Conservation (phyloP, 2,888 invertebrate genomes). For the Congeria kusceri region DNA sequence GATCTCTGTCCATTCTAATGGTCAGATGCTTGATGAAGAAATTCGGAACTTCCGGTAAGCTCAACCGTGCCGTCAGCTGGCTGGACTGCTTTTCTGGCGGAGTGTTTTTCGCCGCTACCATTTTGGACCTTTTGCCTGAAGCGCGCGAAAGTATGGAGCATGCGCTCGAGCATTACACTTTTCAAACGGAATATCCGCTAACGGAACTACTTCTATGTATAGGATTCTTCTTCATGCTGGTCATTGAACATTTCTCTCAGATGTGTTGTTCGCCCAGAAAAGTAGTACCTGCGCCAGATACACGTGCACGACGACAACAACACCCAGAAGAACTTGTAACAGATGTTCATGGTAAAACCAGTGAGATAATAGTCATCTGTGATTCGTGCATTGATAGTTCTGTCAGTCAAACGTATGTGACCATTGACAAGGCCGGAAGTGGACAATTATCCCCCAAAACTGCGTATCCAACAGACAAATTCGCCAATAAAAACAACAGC, state of each 20-base stretch:
- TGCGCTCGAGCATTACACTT: conserved; percentile 34
- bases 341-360: no score
- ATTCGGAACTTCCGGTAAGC: conserved; percentile 23
- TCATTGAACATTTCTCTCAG: conserved; percentile 46
- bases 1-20: conserved; percentile 48
- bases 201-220: conserved; percentile 52
- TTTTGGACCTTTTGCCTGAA: conserved; percentile 84
- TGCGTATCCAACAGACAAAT: background rate
- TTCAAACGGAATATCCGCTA: conserved; percentile 50
- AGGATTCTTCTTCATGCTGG: conserved; percentile 55
- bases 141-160: conserved; percentile 79
- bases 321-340: no score
- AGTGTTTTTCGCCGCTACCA: conserved; percentile 85
- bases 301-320: no score
- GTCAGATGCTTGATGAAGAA: conserved; percentile 41
- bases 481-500: background rate
- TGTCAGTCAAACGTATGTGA: conserved; percentile 29
- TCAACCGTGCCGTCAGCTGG: conserved; percentile 49
- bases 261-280: conserved; percentile 12
- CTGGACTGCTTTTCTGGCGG: conserved; percentile 84
- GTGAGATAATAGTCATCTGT: no score
- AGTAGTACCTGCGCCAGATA: background rate
- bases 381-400: conserved; percentile 23
- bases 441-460: background rate
- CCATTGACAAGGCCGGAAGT: conserved; percentile 25